Evolutionary conservation across 2,888 invertebrate species (phyloP), one percentile per base, ranked within the genome.

Genomic region (Gortyna flavago): DNA sequence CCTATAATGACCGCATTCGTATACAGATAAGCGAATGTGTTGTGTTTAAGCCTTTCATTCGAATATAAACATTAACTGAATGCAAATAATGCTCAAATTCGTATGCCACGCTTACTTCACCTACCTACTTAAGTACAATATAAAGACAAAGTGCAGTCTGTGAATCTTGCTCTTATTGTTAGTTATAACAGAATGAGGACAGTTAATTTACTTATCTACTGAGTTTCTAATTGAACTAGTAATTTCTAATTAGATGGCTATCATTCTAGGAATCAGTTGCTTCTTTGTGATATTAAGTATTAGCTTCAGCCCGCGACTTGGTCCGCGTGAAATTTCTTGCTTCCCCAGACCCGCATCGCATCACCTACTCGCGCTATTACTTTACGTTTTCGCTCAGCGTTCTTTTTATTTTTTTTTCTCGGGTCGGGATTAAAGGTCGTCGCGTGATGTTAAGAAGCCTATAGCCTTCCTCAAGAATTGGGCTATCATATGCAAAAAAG

Each of bases 111-210:
- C n/a, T 38, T 38, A 62, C 11, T 62, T 11, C 3, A 18, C 32
- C 29, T 57, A 59, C 29, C 2, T 62, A 21, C 18, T 62, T 62
- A 62, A 57, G 25, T 62, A 25, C 13, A 25, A 25, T 35, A 25
- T 64, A 2, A n/a, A 16, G 0, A 6, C 18, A 21, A 66, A 44
- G 11, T 44, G 41, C 41, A 18, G 29, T 66, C 11, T 66, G 41
- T 44, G 41, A 41, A 44, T 66, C 11, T 11, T 11, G n/a, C 66
- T 11, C 41, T 41, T 41, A 44, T 11, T 44, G 21, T 66, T n/a
- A 25, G n/a, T n/a, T 48, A 9, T 38, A 73, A 57, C 44, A 21
- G 38, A 80, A 79, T 74, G 57, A 29, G 79, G 35, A 0, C 79
- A 81, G n/a, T 44, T 57, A 48, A 78, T 59, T 68, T 29, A 68